Evolutionary conservation across 2,888 invertebrate species (phyloP).

Genomic region (Pardosa pseudoannulata): DNA sequence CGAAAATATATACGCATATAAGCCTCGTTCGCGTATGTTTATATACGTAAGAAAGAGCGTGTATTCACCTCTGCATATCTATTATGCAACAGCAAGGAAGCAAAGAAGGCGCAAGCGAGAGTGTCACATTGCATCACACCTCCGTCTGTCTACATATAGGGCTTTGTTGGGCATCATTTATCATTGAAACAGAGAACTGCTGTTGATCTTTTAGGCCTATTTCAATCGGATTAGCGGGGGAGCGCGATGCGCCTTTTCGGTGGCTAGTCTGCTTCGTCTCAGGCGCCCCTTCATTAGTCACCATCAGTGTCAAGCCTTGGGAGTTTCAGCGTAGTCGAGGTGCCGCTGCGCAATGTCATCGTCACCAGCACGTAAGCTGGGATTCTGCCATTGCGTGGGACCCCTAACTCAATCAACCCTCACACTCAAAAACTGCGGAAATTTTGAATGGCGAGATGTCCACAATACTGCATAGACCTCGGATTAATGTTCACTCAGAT

Average conservation of each 20-base stretch:
- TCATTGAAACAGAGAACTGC: not conserved
- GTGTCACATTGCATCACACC: too few relatives aligned
- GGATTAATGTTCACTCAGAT: too few relatives aligned
- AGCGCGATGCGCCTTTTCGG: not conserved
- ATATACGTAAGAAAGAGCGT: too few relatives aligned
- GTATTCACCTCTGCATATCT: too few relatives aligned
- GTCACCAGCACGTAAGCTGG: not conserved
- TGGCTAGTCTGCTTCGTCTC: conserved; percentile 2
- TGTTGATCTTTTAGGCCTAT: conserved; percentile 1
- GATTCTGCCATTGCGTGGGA: not conserved
- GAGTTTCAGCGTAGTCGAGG: not conserved
- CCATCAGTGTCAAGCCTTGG: not conserved
- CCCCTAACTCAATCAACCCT: not conserved
- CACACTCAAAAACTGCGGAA: too few relatives aligned
- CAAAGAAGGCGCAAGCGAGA: too few relatives aligned
- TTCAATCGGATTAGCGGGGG: conserved; percentile 1
- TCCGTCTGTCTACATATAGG: too few relatives aligned
- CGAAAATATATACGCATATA: too few relatives aligned
- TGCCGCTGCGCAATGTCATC: conserved; percentile 6
- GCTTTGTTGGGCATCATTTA: conserved; percentile 8
- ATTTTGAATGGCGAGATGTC: too few relatives aligned
- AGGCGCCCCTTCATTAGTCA: conserved; percentile 11
- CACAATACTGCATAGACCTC: too few relatives aligned
- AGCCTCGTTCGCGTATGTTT: too few relatives aligned
- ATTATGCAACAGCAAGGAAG: too few relatives aligned